Percentiles rank a stretch among this genome's conserved stretches.
These are phyloP conservation scores for Tribolium freemani DNA, from an alignment of 2,888 invertebrate genomes.

Conservation along the genomic window DNA sequence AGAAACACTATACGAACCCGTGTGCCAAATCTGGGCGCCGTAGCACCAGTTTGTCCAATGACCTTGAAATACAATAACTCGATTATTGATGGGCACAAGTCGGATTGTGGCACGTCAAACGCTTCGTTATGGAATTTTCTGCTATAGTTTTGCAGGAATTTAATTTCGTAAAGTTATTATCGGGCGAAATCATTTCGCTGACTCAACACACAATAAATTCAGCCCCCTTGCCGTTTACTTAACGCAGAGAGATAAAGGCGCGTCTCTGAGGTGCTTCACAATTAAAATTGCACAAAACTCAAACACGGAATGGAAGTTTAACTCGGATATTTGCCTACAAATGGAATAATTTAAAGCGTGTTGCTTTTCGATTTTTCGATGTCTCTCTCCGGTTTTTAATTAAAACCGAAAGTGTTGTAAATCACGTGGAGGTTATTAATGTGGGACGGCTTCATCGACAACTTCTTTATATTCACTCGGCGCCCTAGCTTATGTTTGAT, in stretches of 20 bases:
- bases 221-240: neutral
- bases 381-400: conserved; percentile 15
- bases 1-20: neutral
- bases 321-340: conserved; percentile 50
- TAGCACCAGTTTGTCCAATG: neutral
- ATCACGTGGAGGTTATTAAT: conserved; percentile 16
- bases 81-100: neutral
- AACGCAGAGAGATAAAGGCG: neutral
- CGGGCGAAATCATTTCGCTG: neutral
- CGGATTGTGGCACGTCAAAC: neutral
- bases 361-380: conserved; percentile 18
- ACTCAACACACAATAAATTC: neutral
- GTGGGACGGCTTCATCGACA: conserved; percentile 9
- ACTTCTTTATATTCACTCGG: conserved; percentile 24
- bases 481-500: conserved; percentile 23
- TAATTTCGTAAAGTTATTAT: neutral
- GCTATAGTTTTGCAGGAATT: neutral
- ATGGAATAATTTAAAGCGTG: conserved; percentile 46
- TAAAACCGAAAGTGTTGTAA: conserved; percentile 25
- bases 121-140: neutral
- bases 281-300: conserved; percentile 48
- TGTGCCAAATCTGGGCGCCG: neutral
- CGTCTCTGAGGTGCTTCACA: conserved; percentile 7
- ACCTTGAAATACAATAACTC: neutral
- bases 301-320: conserved; percentile 40